These are phyloP conservation scores for Mellilla xanthometata DNA, from an alignment of 2,888 invertebrate species.

Conservation along the genomic window DNA sequence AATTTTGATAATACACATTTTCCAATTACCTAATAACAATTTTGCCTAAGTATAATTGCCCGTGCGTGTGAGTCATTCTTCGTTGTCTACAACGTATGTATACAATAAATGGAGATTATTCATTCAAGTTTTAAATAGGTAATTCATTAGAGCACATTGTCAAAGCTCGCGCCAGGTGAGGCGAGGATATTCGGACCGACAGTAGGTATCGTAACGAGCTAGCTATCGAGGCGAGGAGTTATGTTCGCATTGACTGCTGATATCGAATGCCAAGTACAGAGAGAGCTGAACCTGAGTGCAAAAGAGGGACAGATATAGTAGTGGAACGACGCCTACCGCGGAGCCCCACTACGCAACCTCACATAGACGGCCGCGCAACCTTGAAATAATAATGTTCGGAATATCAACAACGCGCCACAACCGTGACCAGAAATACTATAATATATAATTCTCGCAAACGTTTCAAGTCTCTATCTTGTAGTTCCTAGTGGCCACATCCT, in stretches of 20 bases:
- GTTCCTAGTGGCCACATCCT: conserved; percentile 57
- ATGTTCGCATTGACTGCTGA: conserved; percentile 61
- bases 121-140: conserved; percentile 45
- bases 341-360: conserved; percentile 82
- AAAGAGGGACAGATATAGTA: conserved; percentile 76
- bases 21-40: conserved; percentile 15
- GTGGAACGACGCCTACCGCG: conserved; percentile 77
- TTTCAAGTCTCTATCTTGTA: conserved; percentile 54
- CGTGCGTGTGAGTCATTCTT: conserved; percentile 51
- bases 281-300: conserved; percentile 70
- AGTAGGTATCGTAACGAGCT: conserved; percentile 52
- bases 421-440: conserved; percentile 80
- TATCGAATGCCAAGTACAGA: conserved; percentile 75
- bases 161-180: conserved; percentile 51
- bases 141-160: conserved; percentile 39
- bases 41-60: conserved; percentile 17
- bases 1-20: conserved; percentile 33
- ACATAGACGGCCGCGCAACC: conserved; percentile 80
- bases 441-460: conserved; percentile 70
- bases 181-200: conserved; percentile 48
- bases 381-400: conserved; percentile 83
- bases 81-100: conserved; percentile 38
- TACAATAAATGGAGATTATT: conserved; percentile 28
- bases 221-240: conserved; percentile 64
- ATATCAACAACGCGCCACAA: conserved; percentile 81